These are phyloP conservation scores for Hystrix cristata DNA, from an alignment of 2,113 vertebrate species.

Conservation along the genomic window DNA sequence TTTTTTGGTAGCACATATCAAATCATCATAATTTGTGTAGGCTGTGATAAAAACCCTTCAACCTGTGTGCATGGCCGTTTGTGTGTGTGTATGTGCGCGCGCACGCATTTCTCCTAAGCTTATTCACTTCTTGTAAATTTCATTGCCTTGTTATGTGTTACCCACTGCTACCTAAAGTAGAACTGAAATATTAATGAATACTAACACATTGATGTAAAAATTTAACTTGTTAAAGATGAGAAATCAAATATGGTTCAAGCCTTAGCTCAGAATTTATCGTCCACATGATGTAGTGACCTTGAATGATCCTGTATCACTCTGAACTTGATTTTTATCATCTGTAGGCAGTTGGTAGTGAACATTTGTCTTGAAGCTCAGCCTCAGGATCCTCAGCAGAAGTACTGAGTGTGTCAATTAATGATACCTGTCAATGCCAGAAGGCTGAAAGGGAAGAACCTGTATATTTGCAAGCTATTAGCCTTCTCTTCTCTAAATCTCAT, in stretches of 20 bases:
- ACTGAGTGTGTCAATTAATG: not conserved
- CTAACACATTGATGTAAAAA: not conserved
- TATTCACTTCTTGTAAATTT: constrained; percentile 1
- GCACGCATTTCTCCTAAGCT: not conserved
- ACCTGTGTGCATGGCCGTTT: not conserved
- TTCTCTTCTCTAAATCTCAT: constrained; percentile 6
- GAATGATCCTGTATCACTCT: not conserved
- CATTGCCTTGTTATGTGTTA: not conserved
- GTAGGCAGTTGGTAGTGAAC: not conserved
- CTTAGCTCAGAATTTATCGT: constrained; percentile 5
- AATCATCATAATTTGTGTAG: not conserved
- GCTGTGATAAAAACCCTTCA: not conserved
- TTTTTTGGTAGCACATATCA: not conserved
- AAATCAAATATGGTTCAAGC: not conserved
- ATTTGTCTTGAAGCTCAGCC: not conserved
- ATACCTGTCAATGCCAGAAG: not conserved
- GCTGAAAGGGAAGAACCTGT: not conserved
- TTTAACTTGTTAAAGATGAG: not conserved
- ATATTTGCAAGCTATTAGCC: not conserved
- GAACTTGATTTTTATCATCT: not conserved
- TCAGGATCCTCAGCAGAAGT: not conserved
- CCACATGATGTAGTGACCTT: not conserved
- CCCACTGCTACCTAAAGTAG: not conserved
- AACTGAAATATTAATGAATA: not conserved
- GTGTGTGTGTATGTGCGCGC: accelerated